Conservation (phyloP, 2,113 vertebrate species). For the Butorides virescens region DNA sequence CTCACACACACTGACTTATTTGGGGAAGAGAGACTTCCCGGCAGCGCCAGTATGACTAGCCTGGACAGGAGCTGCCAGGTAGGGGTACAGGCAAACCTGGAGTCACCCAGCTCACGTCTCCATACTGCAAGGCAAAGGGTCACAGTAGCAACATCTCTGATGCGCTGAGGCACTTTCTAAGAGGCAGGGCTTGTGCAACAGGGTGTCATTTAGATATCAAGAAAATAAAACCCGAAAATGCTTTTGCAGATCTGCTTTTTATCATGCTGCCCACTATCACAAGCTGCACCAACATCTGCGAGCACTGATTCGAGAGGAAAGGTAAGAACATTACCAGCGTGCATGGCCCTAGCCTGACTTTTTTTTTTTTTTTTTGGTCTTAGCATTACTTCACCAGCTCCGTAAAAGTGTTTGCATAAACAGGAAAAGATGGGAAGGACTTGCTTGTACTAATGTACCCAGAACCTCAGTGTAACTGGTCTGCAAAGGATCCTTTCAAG, state of each 20-base stretch:
- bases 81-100: not conserved
- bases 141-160: not conserved
- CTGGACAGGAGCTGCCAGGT: too few relatives aligned
- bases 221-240: not conserved
- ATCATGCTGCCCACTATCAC: not conserved
- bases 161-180: not conserved
- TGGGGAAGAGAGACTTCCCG: not conserved
- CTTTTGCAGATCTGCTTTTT: not conserved
- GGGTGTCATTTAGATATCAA: not conserved
- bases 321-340: not conserved
- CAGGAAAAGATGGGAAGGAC: not conserved
- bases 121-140: not conserved
- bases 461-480: not conserved
- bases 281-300: fast-evolving
- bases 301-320: not conserved
- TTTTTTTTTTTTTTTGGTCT: not conserved
- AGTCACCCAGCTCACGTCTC: not conserved
- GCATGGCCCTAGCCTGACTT: not conserved
- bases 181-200: not conserved
- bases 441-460: not conserved
- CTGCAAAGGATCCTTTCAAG: constrained; percentile 1
- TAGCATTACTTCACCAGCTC: not conserved
- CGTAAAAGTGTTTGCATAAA: not conserved
- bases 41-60: not conserved
- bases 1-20: fast-evolving